A percentile compares a stretch with the other conserved stretches of the same genome.
Evolutionary conservation across 2,113 vertebrate species (phyloP).

Genomic region (Chamaetylas fuelleborni): DNA sequence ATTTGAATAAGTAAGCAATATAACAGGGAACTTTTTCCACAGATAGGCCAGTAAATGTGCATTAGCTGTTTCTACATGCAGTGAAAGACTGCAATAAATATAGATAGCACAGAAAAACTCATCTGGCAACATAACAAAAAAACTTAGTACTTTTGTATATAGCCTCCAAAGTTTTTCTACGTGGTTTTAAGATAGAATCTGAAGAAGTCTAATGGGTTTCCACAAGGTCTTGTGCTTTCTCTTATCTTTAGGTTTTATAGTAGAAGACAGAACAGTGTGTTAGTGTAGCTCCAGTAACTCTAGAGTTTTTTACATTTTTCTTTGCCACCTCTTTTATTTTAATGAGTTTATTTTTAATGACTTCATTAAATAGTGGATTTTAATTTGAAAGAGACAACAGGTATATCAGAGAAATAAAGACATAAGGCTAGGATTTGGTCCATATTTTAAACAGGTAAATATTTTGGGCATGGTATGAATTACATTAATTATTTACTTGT

Average conservation of each 20-base stretch:
- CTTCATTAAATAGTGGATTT: neutral
- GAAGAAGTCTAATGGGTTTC: neutral
- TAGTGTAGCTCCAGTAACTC: neutral
- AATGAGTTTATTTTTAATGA: neutral
- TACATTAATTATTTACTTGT: neutral
- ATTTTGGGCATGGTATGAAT: neutral
- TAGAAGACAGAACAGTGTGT: neutral
- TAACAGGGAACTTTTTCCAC: neutral
- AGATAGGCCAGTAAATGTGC: neutral
- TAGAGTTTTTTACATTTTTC: neutral
- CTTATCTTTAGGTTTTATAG: neutral
- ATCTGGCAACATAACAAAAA: neutral
- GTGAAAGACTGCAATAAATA: neutral
- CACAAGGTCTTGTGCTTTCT: neutral
- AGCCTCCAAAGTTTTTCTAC: neutral
- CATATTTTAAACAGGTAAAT: neutral
- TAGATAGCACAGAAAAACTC: neutral
- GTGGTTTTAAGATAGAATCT: neutral
- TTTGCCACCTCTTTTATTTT: neutral
- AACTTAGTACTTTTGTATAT: neutral
- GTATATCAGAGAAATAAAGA: neutral
- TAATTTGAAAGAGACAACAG: neutral
- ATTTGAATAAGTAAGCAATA: slow-evolving; percentile 8
- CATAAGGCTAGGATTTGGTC: neutral
- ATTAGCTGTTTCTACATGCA: neutral